Conservation (phyloP, 2,113 vertebrate species). For the Arenaria interpres region DNA sequence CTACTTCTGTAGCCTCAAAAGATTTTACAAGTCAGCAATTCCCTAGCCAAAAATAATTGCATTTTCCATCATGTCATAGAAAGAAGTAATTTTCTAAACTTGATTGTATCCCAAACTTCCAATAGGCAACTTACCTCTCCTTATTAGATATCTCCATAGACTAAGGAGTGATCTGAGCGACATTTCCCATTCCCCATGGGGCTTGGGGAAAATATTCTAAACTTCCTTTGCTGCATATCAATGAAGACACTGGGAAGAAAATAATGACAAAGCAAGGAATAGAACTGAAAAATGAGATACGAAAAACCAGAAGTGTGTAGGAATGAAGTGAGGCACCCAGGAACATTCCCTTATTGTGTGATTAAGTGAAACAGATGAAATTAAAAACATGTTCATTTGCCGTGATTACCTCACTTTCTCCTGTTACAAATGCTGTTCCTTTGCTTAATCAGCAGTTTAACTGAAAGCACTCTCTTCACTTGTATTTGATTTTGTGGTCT, state of each 20-base stretch:
- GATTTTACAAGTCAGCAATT: neutral
- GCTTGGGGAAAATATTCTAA: neutral
- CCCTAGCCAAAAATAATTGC: neutral
- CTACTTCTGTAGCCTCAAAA: neutral
- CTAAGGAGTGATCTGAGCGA: neutral
- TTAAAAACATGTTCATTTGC: slow-evolving; percentile 5
- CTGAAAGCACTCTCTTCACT: neutral
- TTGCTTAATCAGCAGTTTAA: slow-evolving; percentile 49
- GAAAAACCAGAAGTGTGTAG: neutral
- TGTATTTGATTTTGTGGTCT: slow-evolving; percentile 11
- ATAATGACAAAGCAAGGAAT: neutral
- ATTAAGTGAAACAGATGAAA: slow-evolving; percentile 1
- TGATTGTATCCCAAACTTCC: neutral
- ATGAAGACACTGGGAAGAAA: neutral
- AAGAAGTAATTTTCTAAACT: neutral
- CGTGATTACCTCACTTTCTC: neutral
- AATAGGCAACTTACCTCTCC: neutral
- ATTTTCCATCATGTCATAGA: neutral
- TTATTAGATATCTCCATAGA: neutral
- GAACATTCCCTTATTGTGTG: neutral
- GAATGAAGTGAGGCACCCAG: neutral
- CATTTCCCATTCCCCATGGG: neutral
- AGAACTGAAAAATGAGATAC: neutral
- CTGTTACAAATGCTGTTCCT: neutral
- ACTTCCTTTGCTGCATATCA: neutral